phyloP scores from a whole-genome alignment of 2,888 invertebrate genomes.

The Folsomia manolachei region DNA sequence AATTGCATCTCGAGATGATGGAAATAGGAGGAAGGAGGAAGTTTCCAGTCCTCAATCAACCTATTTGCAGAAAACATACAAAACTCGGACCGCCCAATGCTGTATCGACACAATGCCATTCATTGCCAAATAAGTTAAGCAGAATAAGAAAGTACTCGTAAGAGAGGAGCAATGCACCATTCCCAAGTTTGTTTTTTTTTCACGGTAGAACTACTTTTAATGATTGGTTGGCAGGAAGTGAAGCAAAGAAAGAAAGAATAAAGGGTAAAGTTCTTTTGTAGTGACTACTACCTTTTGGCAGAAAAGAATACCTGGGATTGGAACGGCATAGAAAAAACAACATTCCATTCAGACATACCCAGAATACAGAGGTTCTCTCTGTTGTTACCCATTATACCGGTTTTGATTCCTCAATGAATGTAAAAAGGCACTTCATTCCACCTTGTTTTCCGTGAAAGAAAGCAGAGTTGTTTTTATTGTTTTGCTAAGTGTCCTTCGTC shows the following conservation, averaged over 20 bases:
- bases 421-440: conserved; percentile 13
- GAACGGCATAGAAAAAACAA: conserved; percentile 3
- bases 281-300: background rate
- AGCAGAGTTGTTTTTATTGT: conserved; percentile 17
- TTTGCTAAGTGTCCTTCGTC: conserved; percentile 15
- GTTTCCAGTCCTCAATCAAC: too few relatives aligned
- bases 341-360: background rate
- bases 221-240: conserved; percentile 12
- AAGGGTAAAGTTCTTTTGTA: background rate
- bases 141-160: background rate
- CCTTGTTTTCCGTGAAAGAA: too few relatives aligned
- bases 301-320: background rate
- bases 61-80: too few relatives aligned
- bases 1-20: background rate
- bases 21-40: too few relatives aligned
- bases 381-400: too few relatives aligned
- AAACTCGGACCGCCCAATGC: too few relatives aligned
- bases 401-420: conserved; percentile 15
- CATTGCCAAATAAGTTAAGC: too few relatives aligned
- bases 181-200: conserved; percentile 2
- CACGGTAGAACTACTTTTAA: conserved; percentile 20
- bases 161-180: conserved; percentile 1
- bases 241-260: background rate
- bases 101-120: background rate
- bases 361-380: background rate